Evolutionary conservation across 37 sponge, comb jelly and placozoan genomes (phyloP).

Genomic region (Theonella swinhoei): DNA sequence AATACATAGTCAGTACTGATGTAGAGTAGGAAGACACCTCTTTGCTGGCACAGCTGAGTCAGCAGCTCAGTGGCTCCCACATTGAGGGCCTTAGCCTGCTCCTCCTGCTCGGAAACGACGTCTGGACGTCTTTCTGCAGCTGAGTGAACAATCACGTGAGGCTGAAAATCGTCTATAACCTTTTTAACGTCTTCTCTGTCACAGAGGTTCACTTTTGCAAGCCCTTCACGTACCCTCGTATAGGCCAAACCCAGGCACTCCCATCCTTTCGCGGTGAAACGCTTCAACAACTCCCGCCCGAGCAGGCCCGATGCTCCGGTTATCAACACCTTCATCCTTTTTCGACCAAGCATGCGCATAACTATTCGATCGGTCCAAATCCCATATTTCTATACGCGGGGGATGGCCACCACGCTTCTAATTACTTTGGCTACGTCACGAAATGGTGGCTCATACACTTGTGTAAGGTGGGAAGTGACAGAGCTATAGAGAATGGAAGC

Average conservation of each 20-base stretch:
- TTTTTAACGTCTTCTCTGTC: constrained; percentile 46
- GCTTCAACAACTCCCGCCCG: constrained; percentile 55
- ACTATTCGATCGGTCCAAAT: neutral
- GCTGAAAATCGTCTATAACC: constrained; percentile 58
- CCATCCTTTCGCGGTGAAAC: constrained; percentile 64
- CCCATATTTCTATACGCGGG: too few species aligned
- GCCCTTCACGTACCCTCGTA: constrained; percentile 56
- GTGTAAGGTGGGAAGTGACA: too few species aligned
- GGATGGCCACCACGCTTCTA: constrained; percentile 1
- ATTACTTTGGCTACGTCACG: too few species aligned
- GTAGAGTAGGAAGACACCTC: constrained; percentile 55
- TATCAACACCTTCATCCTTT: constrained; percentile 71
- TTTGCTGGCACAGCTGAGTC: constrained; percentile 30
- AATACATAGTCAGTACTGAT: constrained; percentile 91
- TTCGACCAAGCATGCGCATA: neutral
- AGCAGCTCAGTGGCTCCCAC: constrained; percentile 63
- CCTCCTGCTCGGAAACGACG: constrained; percentile 63
- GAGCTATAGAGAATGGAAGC: neutral
- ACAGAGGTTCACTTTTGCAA: constrained; percentile 66
- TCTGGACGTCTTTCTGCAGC: constrained; percentile 95
- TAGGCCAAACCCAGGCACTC: constrained; percentile 69
- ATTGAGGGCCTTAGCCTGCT: constrained; percentile 54
- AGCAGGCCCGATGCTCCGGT: constrained; percentile 94
- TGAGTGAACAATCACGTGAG: constrained; percentile 75
- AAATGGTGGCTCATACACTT: too few species aligned